A percentile compares a stretch with the other conserved stretches of the same genome.
These are phyloP conservation scores for Scaptomyza caliginosa DNA, from an alignment of 2,888 invertebrate species.

Conservation along the genomic window DNA sequence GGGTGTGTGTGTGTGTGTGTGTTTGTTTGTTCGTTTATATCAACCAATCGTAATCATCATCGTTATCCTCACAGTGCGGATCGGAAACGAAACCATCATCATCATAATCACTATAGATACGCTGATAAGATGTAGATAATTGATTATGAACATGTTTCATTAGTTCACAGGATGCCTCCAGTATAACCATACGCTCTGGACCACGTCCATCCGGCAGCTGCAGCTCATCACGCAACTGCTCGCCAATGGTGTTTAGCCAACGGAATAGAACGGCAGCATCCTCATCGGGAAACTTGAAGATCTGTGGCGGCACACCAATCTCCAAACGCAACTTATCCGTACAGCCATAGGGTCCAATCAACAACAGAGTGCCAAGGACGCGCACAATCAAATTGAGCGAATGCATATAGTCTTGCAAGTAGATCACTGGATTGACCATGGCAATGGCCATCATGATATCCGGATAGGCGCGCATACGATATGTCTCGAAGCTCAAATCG, in stretches of 20 bases:
- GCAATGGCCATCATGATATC: slow-evolving; percentile 49
- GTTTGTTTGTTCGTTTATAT: not conserved
- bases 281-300: slow-evolving; percentile 32
- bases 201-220: slow-evolving; percentile 22
- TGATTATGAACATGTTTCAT: slow-evolving; percentile 42
- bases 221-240: slow-evolving; percentile 46
- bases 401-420: slow-evolving; percentile 49
- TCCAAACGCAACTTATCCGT: slow-evolving; percentile 43
- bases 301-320: slow-evolving; percentile 31
- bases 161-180: slow-evolving; percentile 51
- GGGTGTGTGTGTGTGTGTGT: not conserved
- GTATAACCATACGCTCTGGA: slow-evolving; percentile 47
- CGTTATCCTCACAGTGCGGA: slow-evolving; percentile 4
- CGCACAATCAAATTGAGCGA: slow-evolving; percentile 56
- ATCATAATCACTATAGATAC: not conserved
- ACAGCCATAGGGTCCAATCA: slow-evolving; percentile 47
- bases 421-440: slow-evolving; percentile 47
- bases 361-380: slow-evolving; percentile 26
- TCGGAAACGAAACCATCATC: slow-evolving; percentile 22
- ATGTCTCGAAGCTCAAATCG: slow-evolving; percentile 38
- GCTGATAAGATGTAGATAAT: slow-evolving; percentile 20
- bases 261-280: slow-evolving; percentile 55
- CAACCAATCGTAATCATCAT: slow-evolving; percentile 30
- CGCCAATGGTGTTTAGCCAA: slow-evolving; percentile 52
- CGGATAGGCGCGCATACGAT: slow-evolving; percentile 44